Conservation (phyloP, 2,888 invertebrate species). For the Nephrotoma guestfalica region DNA sequence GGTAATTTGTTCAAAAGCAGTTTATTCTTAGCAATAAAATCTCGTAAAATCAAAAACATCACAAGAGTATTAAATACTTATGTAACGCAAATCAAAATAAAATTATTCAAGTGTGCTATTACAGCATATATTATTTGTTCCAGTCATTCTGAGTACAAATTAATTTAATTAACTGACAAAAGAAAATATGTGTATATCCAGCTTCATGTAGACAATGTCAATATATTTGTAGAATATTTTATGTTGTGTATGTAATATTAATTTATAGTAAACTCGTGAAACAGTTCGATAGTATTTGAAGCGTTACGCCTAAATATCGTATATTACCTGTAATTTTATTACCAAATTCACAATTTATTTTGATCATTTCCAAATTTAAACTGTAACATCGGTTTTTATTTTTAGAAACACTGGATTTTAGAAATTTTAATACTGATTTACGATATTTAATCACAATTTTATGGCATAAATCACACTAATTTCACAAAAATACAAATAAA, state of each 20-base stretch:
- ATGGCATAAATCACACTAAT: neutral
- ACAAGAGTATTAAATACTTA: too few species aligned
- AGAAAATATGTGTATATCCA: neutral
- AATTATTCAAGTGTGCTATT: neutral
- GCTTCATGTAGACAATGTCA: neutral
- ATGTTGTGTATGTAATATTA: neutral
- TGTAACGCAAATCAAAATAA: neutral
- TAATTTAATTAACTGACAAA: neutral
- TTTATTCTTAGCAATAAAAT: too few species aligned
- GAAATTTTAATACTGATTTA: neutral
- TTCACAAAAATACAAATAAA: neutral
- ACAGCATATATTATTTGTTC: neutral
- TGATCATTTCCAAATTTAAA: neutral
- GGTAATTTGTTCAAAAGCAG: too few species aligned
- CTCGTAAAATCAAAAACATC: too few species aligned
- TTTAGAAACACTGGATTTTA: neutral
- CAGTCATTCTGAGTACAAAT: neutral
- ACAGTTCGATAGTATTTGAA: neutral
- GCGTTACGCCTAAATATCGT: neutral
- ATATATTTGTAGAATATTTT: neutral
- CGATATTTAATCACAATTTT: neutral
- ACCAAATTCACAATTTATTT: neutral
- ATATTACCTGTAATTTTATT: neutral
- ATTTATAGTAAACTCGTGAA: too few species aligned
- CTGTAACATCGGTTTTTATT: neutral